phyloP scores from a whole-genome alignment of 2,888 invertebrate genomes.

The Ormyrus pomaceus region DNA sequence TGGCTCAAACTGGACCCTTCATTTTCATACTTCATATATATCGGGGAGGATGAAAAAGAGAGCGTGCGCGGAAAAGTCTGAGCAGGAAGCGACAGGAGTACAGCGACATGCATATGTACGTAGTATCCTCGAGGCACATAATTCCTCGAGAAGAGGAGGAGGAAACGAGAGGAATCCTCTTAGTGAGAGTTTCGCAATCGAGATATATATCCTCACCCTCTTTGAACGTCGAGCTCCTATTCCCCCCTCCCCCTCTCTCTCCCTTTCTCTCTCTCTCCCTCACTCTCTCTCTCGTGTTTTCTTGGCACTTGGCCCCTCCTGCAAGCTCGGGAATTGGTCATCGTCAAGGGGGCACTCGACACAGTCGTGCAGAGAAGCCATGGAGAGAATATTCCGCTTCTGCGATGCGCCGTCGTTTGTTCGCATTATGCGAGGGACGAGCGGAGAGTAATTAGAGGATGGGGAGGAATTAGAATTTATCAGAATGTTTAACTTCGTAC shows the following conservation, averaged over 20 bases:
- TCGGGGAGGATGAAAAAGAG: background rate
- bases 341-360: conserved; percentile 43
- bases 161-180: conserved; percentile 39
- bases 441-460: conserved; percentile 12
- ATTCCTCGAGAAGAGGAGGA: conserved; percentile 17
- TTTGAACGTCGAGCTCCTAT: too few species aligned
- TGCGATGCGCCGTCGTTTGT: conserved; percentile 16
- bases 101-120: conserved; percentile 31
- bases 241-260: background rate
- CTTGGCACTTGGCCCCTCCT: conserved; percentile 20
- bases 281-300: background rate
- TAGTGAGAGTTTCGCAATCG: conserved; percentile 41
- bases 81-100: background rate
- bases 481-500: conserved; percentile 24
- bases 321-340: conserved; percentile 34
- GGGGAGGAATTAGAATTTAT: conserved; percentile 41
- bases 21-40: conserved; percentile 6
- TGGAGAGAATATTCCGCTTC: background rate
- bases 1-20: too few species aligned
- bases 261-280: conserved; percentile 3
- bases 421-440: conserved; percentile 17
- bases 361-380: background rate
- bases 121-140: conserved; percentile 17
- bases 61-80: background rate
- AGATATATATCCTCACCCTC: background rate